phyloP scores from a whole-genome alignment of 2,113 vertebrate species.

The Aspiorhynchus laticeps region DNA sequence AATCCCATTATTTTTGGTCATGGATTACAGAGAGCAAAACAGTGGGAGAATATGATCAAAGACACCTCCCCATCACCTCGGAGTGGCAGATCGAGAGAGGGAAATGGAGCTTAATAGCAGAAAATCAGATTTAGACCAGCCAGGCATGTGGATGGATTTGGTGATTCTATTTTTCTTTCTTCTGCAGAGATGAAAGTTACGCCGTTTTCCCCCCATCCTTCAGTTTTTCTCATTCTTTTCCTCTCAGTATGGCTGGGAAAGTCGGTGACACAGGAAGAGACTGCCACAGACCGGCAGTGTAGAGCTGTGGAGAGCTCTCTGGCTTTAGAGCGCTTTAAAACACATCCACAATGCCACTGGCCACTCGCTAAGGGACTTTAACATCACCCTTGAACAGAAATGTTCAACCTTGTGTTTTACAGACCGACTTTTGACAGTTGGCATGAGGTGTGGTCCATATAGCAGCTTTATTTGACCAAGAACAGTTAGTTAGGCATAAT shows the following conservation, averaged over 20 bases:
- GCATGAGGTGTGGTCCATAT: background rate
- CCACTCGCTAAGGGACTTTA: background rate
- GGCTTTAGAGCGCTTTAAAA: background rate
- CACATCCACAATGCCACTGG: background rate
- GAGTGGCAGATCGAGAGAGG: conserved; percentile 67
- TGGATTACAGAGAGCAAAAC: conserved; percentile 76
- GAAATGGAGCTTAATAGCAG: conserved; percentile 78
- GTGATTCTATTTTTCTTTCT: conserved; percentile 47
- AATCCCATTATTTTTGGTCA: conserved; percentile 81
- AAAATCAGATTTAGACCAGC: conserved; percentile 82
- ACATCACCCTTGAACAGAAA: background rate
- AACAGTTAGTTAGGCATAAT: background rate
- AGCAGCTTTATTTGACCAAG: background rate
- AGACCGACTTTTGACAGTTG: background rate
- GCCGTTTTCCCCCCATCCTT: conserved; percentile 38
- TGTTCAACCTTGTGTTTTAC: background rate
- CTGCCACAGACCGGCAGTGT: conserved; percentile 68
- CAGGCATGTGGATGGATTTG: conserved; percentile 54
- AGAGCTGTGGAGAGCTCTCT: conserved; percentile 22
- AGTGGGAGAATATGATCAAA: conserved; percentile 78
- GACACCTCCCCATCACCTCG: conserved; percentile 71
- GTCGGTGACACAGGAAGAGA: conserved; percentile 65
- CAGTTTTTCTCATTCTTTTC: conserved; percentile 62
- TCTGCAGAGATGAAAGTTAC: conserved; percentile 55
- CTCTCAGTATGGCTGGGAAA: conserved; percentile 69